These are phyloP conservation scores for Rhizomys pruinosus DNA, from an alignment of 2,113 vertebrate genomes.

Conservation along the genomic window DNA sequence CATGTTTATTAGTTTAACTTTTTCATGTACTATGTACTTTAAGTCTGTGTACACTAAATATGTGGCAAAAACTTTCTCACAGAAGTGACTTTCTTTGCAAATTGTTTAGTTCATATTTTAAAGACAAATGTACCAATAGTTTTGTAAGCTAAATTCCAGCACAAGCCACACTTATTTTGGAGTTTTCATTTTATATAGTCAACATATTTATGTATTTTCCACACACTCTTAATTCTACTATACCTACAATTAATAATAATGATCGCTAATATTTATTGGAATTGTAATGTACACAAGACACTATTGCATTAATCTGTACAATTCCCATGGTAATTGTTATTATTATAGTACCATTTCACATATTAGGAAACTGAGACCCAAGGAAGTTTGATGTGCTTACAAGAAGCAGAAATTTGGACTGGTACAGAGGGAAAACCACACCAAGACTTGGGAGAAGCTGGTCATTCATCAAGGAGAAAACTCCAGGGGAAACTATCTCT, in stretches of 20 bases:
- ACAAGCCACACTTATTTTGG: background rate
- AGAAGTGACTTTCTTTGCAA: background rate
- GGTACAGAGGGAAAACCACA: background rate
- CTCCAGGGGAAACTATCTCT: background rate
- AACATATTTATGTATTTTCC: background rate
- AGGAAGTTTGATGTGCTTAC: background rate
- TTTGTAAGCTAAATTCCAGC: background rate
- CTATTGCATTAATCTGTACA: constrained; percentile 16
- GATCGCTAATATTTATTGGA: background rate
- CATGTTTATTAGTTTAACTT: constrained; percentile 6
- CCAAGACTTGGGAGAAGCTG: background rate
- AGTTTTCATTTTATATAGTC: background rate
- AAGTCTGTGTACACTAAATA: background rate
- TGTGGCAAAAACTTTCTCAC: constrained; percentile 13
- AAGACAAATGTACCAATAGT: background rate
- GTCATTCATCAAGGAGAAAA: background rate
- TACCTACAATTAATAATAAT: background rate
- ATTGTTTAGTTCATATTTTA: constrained; percentile 23
- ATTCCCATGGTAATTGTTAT: background rate
- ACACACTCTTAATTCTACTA: background rate
- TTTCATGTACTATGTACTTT: background rate
- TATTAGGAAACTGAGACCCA: background rate
- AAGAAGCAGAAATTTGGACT: background rate
- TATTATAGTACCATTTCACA: background rate
- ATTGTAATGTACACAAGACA: background rate